phyloP scores from a whole-genome alignment of 2,113 vertebrate genomes.

The Tachysurus vachellii region DNA sequence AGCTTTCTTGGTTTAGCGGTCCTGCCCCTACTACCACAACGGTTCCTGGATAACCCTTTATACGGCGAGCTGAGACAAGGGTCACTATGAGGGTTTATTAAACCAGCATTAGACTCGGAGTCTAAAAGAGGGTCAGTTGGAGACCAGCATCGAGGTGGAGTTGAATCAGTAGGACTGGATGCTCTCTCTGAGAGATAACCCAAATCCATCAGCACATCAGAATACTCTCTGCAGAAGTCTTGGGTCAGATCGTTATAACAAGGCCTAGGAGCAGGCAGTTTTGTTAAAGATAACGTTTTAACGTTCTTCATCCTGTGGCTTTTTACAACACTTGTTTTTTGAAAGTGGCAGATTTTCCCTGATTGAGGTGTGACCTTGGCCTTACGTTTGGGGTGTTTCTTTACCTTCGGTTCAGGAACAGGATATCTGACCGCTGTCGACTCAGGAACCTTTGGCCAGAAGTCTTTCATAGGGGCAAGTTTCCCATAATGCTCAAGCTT shows the following conservation, averaged over 20 bases:
- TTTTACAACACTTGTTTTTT: constrained; percentile 73
- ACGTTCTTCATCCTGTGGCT: constrained; percentile 70
- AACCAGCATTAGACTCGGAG: constrained; percentile 71
- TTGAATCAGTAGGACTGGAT: constrained; percentile 83
- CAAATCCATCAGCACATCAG: constrained; percentile 93
- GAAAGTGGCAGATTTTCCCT: constrained; percentile 79
- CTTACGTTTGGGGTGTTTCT: constrained; percentile 88
- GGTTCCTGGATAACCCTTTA: constrained; percentile 62
- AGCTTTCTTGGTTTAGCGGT: constrained; percentile 78
- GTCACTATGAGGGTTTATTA: constrained; percentile 80
- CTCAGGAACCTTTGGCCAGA: constrained; percentile 95
- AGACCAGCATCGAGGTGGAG: constrained; percentile 97
- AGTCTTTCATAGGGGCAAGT: constrained; percentile 92
- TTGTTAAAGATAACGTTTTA: constrained; percentile 68
- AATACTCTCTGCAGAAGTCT: constrained; percentile 85
- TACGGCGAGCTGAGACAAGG: constrained; percentile 69
- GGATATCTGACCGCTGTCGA: constrained; percentile 91
- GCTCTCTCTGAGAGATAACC: constrained; percentile 95
- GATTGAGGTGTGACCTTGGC: constrained; percentile 79
- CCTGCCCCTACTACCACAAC: constrained; percentile 66
- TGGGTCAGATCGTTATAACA: constrained; percentile 86
- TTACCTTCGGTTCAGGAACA: constrained; percentile 83
- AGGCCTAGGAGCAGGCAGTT: constrained; percentile 81
- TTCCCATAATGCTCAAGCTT: constrained; percentile 86
- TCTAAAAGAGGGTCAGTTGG: constrained; percentile 88